Evolutionary conservation across 1,140 invertebrate genomes (phyloP).

Genomic region (Drosophila auraria): DNA sequence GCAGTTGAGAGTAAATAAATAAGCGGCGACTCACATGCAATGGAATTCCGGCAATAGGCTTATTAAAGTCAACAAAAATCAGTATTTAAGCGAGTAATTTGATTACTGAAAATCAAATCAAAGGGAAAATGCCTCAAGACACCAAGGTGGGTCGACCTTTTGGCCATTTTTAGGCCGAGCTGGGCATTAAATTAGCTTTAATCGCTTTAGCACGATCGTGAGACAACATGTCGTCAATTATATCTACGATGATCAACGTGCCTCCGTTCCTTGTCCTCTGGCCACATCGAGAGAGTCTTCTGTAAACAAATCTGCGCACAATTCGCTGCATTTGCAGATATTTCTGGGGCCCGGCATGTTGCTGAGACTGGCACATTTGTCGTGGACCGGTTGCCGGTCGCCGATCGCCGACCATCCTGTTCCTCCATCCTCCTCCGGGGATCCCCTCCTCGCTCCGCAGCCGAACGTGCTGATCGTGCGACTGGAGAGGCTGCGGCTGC

Average conservation of each 20-base stretch:
- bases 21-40: slow-evolving; percentile 44
- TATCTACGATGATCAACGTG: slow-evolving; percentile 79
- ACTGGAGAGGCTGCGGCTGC: slow-evolving; percentile 25
- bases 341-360: slow-evolving; percentile 62
- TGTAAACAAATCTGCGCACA: slow-evolving; percentile 81
- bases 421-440: slow-evolving; percentile 32
- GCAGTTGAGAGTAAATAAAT: slow-evolving; percentile 42
- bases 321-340: slow-evolving; percentile 76
- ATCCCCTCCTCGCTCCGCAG: slow-evolving; percentile 13
- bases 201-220: slow-evolving; percentile 84
- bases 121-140: not conserved
- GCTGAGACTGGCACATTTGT: slow-evolving; percentile 78
- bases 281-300: slow-evolving; percentile 52
- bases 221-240: slow-evolving; percentile 84
- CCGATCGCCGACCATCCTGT: slow-evolving; percentile 5
- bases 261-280: not conserved
- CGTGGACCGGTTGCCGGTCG: slow-evolving; percentile 57
- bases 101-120: slow-evolving; percentile 17
- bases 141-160: slow-evolving; percentile 14
- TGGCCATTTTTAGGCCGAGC: slow-evolving; percentile 2
- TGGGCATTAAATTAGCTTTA: slow-evolving; percentile 78
- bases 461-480: slow-evolving; percentile 84
- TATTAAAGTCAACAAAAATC: not conserved
- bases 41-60: slow-evolving; percentile 41
- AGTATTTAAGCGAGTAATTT: slow-evolving; percentile 27